Conservation (phyloP, 2,888 invertebrate species). For the Temnothorax rugatulus region DNA sequence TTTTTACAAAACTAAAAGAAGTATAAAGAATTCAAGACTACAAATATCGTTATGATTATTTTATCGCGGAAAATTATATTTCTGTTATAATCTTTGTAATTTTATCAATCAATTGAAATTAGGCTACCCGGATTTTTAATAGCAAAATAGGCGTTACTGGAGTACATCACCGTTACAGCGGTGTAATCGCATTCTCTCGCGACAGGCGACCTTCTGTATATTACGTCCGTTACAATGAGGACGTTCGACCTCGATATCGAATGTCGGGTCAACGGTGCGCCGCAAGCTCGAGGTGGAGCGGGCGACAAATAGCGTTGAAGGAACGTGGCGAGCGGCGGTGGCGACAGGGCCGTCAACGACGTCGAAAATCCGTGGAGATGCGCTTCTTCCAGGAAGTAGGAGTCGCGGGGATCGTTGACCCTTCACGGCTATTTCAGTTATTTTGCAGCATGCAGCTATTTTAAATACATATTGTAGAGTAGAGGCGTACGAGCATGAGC, state of each 20-base stretch:
- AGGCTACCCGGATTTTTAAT: neutral
- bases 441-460: conserved; percentile 82
- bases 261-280: conserved; percentile 39
- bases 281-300: conserved; percentile 35
- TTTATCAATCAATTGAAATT: neutral
- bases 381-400: conserved; percentile 81
- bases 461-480: conserved; percentile 81
- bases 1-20: neutral
- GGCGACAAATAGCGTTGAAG: conserved; percentile 55
- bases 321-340: conserved; percentile 52
- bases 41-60: neutral
- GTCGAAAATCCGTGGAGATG: conserved; percentile 73
- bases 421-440: conserved; percentile 83
- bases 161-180: conserved; percentile 6
- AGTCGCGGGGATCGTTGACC: conserved; percentile 82
- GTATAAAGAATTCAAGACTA: neutral
- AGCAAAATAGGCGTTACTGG: neutral
- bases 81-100: neutral
- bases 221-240: conserved; percentile 43
- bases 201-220: conserved; percentile 43
- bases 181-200: conserved; percentile 27
- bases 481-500: conserved; percentile 73
- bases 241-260: conserved; percentile 53
- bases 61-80: neutral
- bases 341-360: conserved; percentile 66